A percentile compares a stretch with the other conserved stretches of the same genome.
These are phyloP conservation scores for Hydrozoanthus gracilis DNA, from an alignment of 92 coral and sea anemone genomes.

Conservation along the genomic window DNA sequence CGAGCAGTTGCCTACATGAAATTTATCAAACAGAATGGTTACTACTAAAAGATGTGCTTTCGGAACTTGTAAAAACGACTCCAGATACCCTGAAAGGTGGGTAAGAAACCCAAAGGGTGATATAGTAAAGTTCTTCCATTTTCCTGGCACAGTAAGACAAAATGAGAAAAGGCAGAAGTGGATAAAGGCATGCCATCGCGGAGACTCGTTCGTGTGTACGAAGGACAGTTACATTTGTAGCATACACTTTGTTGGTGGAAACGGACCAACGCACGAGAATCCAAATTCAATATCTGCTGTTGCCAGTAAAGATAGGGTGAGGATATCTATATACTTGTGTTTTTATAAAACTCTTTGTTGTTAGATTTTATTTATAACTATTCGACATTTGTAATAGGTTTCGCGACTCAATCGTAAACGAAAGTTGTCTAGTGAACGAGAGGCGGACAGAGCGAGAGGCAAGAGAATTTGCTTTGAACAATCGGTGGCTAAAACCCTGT, in stretches of 20 bases:
- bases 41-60: slow-evolving; percentile 59
- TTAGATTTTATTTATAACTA: slow-evolving; percentile 26
- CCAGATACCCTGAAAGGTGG: slow-evolving; percentile 48
- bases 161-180: slow-evolving; percentile 65
- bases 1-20: slow-evolving; percentile 30
- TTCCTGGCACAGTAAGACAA: slow-evolving; percentile 65
- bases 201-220: slow-evolving; percentile 56
- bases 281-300: slow-evolving; percentile 61
- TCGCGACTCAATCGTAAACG: slow-evolving; percentile 61
- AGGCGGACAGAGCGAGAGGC: slow-evolving; percentile 51
- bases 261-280: slow-evolving; percentile 62
- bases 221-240: slow-evolving; percentile 63
- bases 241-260: slow-evolving; percentile 59
- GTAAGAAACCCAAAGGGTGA: slow-evolving; percentile 39
- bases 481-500: slow-evolving; percentile 65
- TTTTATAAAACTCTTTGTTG: slow-evolving; percentile 41
- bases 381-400: slow-evolving; percentile 51
- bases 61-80: slow-evolving; percentile 65
- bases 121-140: slow-evolving; percentile 56
- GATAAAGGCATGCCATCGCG: slow-evolving; percentile 59
- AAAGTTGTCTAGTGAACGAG: slow-evolving; percentile 61
- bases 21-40: slow-evolving; percentile 52
- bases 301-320: slow-evolving; percentile 64
- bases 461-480: slow-evolving; percentile 67
- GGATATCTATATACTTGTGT: slow-evolving; percentile 37